Evolutionary conservation across 2,888 invertebrate species (phyloP), one percentile per base, ranked within the genome.

Genomic region (Mycogona germanica): DNA sequence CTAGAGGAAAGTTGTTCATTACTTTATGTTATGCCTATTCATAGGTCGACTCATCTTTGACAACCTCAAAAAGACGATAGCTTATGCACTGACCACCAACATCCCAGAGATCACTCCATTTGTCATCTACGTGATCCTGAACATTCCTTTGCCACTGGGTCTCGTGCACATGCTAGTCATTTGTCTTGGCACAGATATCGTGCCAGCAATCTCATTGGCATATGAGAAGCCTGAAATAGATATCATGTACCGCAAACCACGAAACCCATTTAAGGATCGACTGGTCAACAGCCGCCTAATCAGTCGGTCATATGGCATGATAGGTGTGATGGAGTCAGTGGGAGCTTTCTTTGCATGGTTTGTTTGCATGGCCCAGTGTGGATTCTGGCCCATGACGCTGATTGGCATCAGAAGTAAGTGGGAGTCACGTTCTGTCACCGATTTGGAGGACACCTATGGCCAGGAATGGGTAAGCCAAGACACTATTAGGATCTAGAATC

Each of bases 201-300:
- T 75, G 60, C 76, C 76, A 30, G 76, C 76, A 58, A 76, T 76
- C 62, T 76, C 76, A 32, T 68, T 77, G 47, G 76, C 76, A 57
- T 77, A 77, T 64, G 76, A 77, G 68, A 72, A 72, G 68, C 70
- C 71, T 17, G 74, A 74, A 61, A 67, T 66, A 45, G 74, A 74
- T 63, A 74, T 74, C 62, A 74, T 74, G 74, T 72, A 72, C 62
- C 63, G 73, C 55, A 63, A 66, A 58, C 74, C 74, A 29, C 67
- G 73, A 60, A 69, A 73, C 62, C 72, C 73, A 2, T 55, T 65
- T 56, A 66, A 67, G 47, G 75, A 75, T 62, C 73, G 74, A 62
- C 69, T 75, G 55, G 74, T 75, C 44, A 75, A 73, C 61, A 69
- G 63, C 51, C 51, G 52, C 35, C 61, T 72, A 60, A 70, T 72